phyloP scores from a whole-genome alignment of 2,888 invertebrate species.

The Ophraella communa region DNA sequence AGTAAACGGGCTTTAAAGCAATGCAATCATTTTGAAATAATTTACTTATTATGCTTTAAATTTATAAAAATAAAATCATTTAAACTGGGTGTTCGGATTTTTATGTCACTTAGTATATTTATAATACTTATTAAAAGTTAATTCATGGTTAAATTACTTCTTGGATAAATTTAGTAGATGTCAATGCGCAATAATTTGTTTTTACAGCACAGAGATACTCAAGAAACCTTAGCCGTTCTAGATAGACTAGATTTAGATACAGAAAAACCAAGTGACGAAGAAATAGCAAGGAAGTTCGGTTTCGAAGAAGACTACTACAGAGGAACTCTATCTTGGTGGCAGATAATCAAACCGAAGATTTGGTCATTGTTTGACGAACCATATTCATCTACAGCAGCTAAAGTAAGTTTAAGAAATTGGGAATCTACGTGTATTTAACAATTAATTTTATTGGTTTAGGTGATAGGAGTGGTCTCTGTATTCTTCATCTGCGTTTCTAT shows the following conservation, averaged over 20 bases:
- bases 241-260: slow-evolving; percentile 97
- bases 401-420: slow-evolving; percentile 67
- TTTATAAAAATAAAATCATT: no score
- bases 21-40: no score
- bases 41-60: no score
- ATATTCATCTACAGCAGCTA: slow-evolving; percentile 96
- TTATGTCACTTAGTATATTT: no score
- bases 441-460: slow-evolving; percentile 70
- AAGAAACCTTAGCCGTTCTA: slow-evolving; percentile 96
- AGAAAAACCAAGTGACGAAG: slow-evolving; percentile 97
- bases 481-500: slow-evolving; percentile 99
- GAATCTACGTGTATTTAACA: background rate
- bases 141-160: no score
- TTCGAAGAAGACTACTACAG: slow-evolving; percentile 93
- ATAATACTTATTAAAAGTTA: no score
- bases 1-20: no score
- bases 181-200: background rate
- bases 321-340: slow-evolving; percentile 95
- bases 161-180: no score
- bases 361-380: slow-evolving; percentile 99
- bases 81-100: no score
- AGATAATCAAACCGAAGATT: slow-evolving; percentile 94
- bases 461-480: slow-evolving; percentile 96
- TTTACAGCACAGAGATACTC: slow-evolving; percentile 92
- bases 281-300: slow-evolving; percentile 96